Conservation (phyloP, 2,888 invertebrate genomes). For the Sinodicranocentrus sp. region DNA sequence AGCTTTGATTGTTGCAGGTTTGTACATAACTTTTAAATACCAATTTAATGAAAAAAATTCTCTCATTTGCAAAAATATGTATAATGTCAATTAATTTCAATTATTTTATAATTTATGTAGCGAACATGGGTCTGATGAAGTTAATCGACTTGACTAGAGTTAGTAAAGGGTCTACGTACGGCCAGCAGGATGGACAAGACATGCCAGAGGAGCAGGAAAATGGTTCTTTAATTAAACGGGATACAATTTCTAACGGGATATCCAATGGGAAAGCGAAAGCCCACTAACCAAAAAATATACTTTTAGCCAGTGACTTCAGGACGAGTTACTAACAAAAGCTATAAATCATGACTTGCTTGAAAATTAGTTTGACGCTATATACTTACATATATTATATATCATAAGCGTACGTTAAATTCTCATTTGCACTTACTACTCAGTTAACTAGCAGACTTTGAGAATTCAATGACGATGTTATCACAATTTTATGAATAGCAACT, state of each 20-base stretch:
- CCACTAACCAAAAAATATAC: background rate
- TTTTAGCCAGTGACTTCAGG: background rate
- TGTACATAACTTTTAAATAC: background rate
- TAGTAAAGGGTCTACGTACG: constrained; percentile 90
- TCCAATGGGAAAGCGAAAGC: constrained; percentile 36
- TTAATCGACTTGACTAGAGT: constrained; percentile 91
- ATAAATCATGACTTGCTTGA: no score
- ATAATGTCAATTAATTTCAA: background rate
- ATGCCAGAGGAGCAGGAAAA: background rate
- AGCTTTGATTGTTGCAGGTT: constrained; percentile 85
- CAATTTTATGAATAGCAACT: no score
- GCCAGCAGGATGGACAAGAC: constrained; percentile 77
- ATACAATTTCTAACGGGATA: constrained; percentile 6
- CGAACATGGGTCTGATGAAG: constrained; percentile 87
- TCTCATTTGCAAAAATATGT: no score
- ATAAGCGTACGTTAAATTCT: no score
- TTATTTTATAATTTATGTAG: constrained; percentile 81
- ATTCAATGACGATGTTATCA: no score
- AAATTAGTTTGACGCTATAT: no score
- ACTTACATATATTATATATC: no score
- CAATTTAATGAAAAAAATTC: background rate
- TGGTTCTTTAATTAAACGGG: no score
- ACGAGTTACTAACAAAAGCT: no score
- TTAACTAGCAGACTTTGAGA: no score
- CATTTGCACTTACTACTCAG: no score